Evolutionary conservation across 1,140 invertebrate species (phyloP).

Genomic region (Pseudoatta argentina): DNA sequence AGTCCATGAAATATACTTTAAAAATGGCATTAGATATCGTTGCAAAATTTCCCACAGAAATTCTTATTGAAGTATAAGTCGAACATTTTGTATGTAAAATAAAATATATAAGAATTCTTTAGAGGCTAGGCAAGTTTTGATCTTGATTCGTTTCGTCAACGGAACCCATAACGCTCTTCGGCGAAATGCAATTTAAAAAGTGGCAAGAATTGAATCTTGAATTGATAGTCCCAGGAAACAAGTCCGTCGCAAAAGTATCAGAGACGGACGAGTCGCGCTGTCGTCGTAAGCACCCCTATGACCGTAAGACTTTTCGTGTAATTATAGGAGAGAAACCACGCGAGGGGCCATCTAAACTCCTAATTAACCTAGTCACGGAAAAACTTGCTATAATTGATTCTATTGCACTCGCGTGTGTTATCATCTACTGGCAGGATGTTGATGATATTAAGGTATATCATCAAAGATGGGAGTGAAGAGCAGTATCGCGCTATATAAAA

Average conservation of each 20-base stretch:
- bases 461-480: not conserved
- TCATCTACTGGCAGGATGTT: not conserved
- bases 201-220: slow-evolving; percentile 28
- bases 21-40: not conserved
- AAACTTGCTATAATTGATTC: slow-evolving; percentile 71
- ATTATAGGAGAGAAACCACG: slow-evolving; percentile 62
- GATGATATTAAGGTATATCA: not conserved
- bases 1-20: not conserved
- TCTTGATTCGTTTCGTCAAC: slow-evolving; percentile 14
- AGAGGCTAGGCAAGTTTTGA: slow-evolving; percentile 16
- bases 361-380: slow-evolving; percentile 75
- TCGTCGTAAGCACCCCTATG: slow-evolving; percentile 53
- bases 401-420: slow-evolving; percentile 55
- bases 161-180: slow-evolving; percentile 1
- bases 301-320: slow-evolving; percentile 12
- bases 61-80: not conserved
- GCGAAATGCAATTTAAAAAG: slow-evolving; percentile 11
- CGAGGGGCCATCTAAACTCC: slow-evolving; percentile 76
- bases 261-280: not conserved
- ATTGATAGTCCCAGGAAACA: not conserved
- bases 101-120: not conserved
- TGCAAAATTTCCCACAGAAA: not conserved
- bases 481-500: not conserved
- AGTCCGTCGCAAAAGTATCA: not conserved
- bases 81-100: slow-evolving; percentile 9